Conservation (phyloP, 2,113 vertebrate species). For the Urocolius indicus region DNA sequence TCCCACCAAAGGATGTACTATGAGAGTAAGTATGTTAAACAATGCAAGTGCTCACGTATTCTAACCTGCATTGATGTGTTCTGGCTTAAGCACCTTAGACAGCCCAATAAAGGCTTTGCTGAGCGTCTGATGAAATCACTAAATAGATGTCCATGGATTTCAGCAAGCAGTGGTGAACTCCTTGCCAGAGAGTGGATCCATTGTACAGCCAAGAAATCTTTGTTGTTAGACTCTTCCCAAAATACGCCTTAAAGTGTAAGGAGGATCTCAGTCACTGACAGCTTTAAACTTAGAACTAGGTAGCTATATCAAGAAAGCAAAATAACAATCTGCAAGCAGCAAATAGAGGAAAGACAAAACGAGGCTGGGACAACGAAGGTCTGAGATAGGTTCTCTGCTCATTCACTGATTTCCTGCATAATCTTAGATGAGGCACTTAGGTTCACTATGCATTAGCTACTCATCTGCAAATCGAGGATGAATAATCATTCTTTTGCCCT, state of each 20-base stretch:
- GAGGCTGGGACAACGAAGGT: not conserved
- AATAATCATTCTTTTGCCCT: slow-evolving; percentile 60
- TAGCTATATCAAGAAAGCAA: not conserved
- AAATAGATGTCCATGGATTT: not conserved
- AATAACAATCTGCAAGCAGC: not conserved
- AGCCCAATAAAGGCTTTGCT: not conserved
- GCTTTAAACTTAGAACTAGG: not conserved
- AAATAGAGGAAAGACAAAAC: not conserved
- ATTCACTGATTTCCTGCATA: slow-evolving; percentile 16
- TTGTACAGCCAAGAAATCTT: not conserved
- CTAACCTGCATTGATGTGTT: not conserved
- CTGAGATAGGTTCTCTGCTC: not conserved
- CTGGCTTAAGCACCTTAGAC: not conserved
- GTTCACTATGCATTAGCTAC: slow-evolving; percentile 30
- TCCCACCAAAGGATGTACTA: not conserved
- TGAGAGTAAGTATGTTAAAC: not conserved
- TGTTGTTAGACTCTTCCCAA: not conserved
- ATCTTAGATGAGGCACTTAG: not conserved
- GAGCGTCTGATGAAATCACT: not conserved
- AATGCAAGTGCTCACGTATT: not conserved
- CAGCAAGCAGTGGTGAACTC: not conserved
- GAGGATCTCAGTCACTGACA: not conserved
- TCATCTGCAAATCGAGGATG: slow-evolving; percentile 21
- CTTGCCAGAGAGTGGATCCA: not conserved
- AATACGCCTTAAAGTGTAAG: not conserved